These are phyloP conservation scores for Gnathonemus longibarbis DNA, from an alignment of 2,113 vertebrate species.

Conservation along the genomic window DNA sequence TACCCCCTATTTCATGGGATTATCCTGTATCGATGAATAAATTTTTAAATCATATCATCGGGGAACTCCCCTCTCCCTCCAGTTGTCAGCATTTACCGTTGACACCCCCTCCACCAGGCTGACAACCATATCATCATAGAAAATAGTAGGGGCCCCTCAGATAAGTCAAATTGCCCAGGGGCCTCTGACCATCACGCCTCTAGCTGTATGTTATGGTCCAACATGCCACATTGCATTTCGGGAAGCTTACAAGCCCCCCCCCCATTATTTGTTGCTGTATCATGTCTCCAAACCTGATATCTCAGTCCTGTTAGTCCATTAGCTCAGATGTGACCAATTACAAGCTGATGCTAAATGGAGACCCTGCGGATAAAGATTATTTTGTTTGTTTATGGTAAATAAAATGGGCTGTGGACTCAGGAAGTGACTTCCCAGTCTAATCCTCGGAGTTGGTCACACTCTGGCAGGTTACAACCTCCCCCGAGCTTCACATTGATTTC, in stretches of 20 bases:
- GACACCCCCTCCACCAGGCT: not conserved
- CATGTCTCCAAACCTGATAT: not conserved
- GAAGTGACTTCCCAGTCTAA: not conserved
- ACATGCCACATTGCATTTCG: not conserved
- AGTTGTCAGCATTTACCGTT: not conserved
- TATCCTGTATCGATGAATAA: not conserved
- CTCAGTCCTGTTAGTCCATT: not conserved
- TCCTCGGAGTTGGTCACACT: not conserved
- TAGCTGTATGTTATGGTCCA: not conserved
- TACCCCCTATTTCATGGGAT: not conserved
- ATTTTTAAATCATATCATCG: not conserved
- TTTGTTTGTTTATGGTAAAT: constrained; percentile 6
- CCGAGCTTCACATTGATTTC: not conserved
- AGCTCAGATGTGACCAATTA: not conserved
- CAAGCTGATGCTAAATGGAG: not conserved
- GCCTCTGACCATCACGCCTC: not conserved
- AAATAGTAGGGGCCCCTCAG: not conserved
- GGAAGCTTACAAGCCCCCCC: not conserved
- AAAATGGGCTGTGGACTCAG: not conserved
- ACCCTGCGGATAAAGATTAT: not conserved
- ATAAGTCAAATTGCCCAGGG: not conserved
- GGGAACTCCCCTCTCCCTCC: not conserved
- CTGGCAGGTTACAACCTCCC: not conserved
- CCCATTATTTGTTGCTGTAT: not conserved
- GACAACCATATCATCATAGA: not conserved